Evolutionary conservation across 2,113 vertebrate genomes (phyloP), one percentile per base, ranked within the genome.

Genomic region (Xenus cinereus): DNA sequence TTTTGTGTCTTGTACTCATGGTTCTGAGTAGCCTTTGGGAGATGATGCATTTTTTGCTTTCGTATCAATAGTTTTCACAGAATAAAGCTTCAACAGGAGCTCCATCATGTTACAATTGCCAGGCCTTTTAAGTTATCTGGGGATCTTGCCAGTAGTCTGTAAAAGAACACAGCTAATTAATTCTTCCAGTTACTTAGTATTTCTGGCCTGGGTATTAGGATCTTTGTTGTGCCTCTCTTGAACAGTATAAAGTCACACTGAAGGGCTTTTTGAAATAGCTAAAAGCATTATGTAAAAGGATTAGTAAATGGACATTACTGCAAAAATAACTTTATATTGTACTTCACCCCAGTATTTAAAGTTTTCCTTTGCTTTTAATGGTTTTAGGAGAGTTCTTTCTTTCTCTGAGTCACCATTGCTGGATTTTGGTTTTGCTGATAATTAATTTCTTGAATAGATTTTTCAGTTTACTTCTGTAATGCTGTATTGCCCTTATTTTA

Each of bases 161-260:
- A 80, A 78, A 93, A 78, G 54, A 57, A 95, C 93, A 69, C 90
- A 97, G 91, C 91, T 97, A 98, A 95, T 97, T 97, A 97, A 95
- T 93, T 84, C 84, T 89, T 97, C 97, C 90, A 93, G 94, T 98
- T 97, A 93, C 92, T 98, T 96, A 92, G 90, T 84, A 51, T 95
- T 90, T 94, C 86, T 96, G 89, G 69, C 88, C 86, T 73, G 77
- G 92, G 74, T 77, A 21, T 39, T 82, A 73, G 64, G 71, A n/a
- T 89, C 73, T 89, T 83, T 68, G 14, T 84, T 69, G 20, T 77
- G 32, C 15, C 4, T 57, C 43, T 87, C 12, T 68, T 59, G 26
- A 66, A 7, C 32, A 57, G 80, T 67, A 21, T 69, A 51, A 91
- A 90, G 48, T 90, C 71, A 68, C 46, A 76, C 19, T 57, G 57